Conservation (phyloP, 2,888 invertebrate species). For the Andrena fulva region DNA sequence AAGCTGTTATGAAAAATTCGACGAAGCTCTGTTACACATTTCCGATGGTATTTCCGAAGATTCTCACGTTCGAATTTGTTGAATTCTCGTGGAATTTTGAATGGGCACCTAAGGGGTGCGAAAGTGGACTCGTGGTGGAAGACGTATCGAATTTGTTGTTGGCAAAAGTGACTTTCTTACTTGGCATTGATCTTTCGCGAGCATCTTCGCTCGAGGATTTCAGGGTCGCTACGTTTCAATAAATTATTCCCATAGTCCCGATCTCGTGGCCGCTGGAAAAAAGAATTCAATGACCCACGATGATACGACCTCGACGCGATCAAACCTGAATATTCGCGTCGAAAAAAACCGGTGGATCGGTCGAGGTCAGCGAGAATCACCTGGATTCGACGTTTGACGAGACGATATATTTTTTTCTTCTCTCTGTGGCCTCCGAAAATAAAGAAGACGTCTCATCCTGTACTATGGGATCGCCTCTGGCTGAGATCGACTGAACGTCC, state of each 20-base stretch:
- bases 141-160: no score
- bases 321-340: slow-evolving; percentile 16
- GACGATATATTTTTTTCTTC: background rate
- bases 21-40: background rate
- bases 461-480: background rate
- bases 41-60: no score
- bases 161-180: background rate
- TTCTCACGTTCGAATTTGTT: no score
- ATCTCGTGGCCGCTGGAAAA: background rate
- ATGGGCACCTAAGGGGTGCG: no score
- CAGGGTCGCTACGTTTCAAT: background rate
- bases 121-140: no score
- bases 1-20: background rate
- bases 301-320: slow-evolving; percentile 14
- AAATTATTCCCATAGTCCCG: background rate
- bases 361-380: slow-evolving; percentile 26
- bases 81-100: no score
- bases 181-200: background rate
- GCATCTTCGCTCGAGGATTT: background rate
- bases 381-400: slow-evolving; percentile 27
- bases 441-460: background rate
- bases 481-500: background rate
- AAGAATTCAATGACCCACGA: slow-evolving; percentile 11
- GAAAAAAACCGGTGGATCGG: slow-evolving; percentile 26
- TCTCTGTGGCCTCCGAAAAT: background rate